Conservation (phyloP, 2,113 vertebrate genomes). For the Poecilia latipinna region DNA sequence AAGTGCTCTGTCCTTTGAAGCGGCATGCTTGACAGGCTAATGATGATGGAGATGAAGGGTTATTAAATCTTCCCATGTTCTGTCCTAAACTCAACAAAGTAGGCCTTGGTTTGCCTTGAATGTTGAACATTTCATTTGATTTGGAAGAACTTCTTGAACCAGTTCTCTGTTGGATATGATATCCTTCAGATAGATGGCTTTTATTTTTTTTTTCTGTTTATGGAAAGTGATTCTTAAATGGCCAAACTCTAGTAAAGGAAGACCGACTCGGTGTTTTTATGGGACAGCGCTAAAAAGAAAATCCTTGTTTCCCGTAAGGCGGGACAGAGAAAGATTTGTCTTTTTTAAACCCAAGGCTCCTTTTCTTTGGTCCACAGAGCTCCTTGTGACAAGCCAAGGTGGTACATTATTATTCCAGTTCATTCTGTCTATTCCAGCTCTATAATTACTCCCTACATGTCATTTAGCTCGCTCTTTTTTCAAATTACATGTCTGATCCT, state of each 20-base stretch:
- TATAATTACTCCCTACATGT: conserved; percentile 80
- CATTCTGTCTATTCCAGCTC: conserved; percentile 76
- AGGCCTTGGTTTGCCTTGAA: background rate
- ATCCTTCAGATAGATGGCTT: background rate
- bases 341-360: conserved; percentile 68
- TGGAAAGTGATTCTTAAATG: background rate
- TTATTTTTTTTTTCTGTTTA: background rate
- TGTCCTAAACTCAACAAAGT: conserved; percentile 1
- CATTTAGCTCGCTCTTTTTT: conserved; percentile 77
- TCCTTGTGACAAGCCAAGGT: conserved; percentile 73
- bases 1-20: conserved; percentile 67
- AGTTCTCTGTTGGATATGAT: background rate
- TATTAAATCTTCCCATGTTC: conserved; percentile 27
- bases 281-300: conserved; percentile 30
- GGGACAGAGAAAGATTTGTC: conserved; percentile 43
- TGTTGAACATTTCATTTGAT: background rate
- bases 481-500: conserved; percentile 83
- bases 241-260: background rate
- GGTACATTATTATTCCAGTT: conserved; percentile 81
- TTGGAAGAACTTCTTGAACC: background rate
- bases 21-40: conserved; percentile 41
- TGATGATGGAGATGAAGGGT: conserved; percentile 46
- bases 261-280: background rate
- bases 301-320: conserved; percentile 62
- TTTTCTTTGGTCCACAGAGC: conserved; percentile 58